Evolutionary conservation across 1,140 invertebrate species (phyloP), one percentile per base, ranked within the genome.

Genomic region (Zaprionus kolodkinae): DNA sequence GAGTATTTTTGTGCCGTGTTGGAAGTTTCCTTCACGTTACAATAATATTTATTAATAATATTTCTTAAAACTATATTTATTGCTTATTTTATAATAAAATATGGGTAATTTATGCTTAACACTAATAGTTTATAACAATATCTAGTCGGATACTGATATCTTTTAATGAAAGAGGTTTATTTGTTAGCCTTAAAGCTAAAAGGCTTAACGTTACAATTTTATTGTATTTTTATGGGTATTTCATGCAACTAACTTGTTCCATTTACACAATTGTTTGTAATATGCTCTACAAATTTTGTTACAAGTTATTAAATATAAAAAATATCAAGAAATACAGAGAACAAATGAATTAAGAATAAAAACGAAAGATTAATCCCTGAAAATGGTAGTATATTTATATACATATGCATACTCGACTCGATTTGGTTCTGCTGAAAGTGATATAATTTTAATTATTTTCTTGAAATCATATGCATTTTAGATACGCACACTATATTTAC

Each of bases 281-380:
- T 2, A 6, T 43, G n/a, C 11, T 21, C 10, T 10, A 9, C 4
- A 12, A 63, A 52, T 52, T 50, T 54, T 21, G 9, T 64, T 50
- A 54, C 50, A 36, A 50, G 54, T 35, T 52, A 54, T 36, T 50
- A 64, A 40, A 52, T 64, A 54, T 33, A 21, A 21, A 36, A 10
- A 15, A 59, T 43, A 40, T 25, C 17, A 59, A 40, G 56, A 1
- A 25, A 40, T 59, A 43, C 56, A 27, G 36, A 43, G 21, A 43
- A 59, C n/a, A 50, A 36, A 54, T 35, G 36, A 52, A 64, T 38
- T 25, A 27, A 25, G 48, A 38, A 50, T 5, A 50, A 12, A 6
- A 50, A 50, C 11, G 45, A 50, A 21, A 25, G 45, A 7, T 11
- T 50, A 50, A 9, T 45, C 40, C 40, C 40, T 45, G 40, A 15